Evolutionary conservation across 2,797 vertebrate genomes (phyloP).

Genomic region (Micrastur ruficollis): DNA sequence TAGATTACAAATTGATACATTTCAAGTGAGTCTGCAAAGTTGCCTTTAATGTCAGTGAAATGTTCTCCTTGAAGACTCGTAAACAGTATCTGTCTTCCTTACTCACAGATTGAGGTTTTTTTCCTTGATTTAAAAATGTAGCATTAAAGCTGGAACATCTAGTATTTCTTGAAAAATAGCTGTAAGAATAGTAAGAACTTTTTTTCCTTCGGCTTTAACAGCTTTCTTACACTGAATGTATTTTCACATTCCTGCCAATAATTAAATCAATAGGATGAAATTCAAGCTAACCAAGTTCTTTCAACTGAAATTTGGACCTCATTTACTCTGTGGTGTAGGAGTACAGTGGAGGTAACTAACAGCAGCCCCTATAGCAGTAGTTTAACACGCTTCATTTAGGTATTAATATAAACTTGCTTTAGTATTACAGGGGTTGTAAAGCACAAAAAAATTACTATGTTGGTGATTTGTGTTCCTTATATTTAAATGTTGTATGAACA

Average conservation of each 20-base stretch:
- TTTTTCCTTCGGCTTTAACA: not conserved
- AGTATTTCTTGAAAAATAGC: slow-evolving; percentile 28
- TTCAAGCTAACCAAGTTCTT: slow-evolving; percentile 15
- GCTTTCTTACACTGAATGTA: slow-evolving; percentile 26
- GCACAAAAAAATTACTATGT: not conserved
- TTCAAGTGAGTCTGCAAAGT: not conserved
- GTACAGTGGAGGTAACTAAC: not conserved
- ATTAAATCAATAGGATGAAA: slow-evolving; percentile 40
- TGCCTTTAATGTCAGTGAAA: slow-evolving; percentile 19
- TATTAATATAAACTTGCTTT: not conserved
- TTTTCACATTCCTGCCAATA: slow-evolving; percentile 33
- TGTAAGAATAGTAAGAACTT: not conserved
- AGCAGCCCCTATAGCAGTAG: slow-evolving; percentile 5
- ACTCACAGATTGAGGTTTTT: not conserved
- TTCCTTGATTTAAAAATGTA: not conserved
- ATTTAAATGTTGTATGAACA: not conserved
- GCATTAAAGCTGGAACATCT: not conserved
- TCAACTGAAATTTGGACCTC: slow-evolving; percentile 20
- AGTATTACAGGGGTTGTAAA: not conserved
- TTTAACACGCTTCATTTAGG: slow-evolving; percentile 12
- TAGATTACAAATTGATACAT: slow-evolving; percentile 11
- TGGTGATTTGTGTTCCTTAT: not conserved
- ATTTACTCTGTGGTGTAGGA: not conserved
- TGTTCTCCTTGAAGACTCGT: slow-evolving; percentile 6
- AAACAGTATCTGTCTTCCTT: not conserved